Base-by-base conservation (phyloP, 2,797 vertebrate species). In the Varecia variegata region DNA sequence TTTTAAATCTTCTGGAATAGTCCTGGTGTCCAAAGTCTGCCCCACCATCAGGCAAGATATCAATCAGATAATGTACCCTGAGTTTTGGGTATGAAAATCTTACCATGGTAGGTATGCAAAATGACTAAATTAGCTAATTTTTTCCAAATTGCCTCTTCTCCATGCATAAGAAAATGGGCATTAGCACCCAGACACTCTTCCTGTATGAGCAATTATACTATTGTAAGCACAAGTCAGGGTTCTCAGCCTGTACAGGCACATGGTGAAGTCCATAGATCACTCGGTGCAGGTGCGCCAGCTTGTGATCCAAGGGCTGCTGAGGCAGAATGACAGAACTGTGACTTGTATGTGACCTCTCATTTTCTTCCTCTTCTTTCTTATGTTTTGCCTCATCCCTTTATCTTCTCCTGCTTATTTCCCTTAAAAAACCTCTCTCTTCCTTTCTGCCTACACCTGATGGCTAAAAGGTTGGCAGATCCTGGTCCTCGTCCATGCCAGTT, bases 1-100 rank as follows among this genome's bases (percentile, higher is more conserved):
- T 82, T 86, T 93, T 52, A 89, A 96, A 67, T 70, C 65, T 60
- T 92, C 50, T 93, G 32, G 9, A 91, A 54, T 30, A 67, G 10
- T 71, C 38, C 38, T 73, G 25, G 43, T 32, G 67, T 11, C 23
- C 30, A 67, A 10, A 73, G 35, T 50, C 10, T 40, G 32, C 73
- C 7, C 27, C 2, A 5, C 35, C 2, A 5, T 86, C 5, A 77
- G 25, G 18, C 25, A 9, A 6, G 6, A 45, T 54, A 60, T 47
- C 25, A 86, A 74, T 68, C 43, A 92, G 52, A 82, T 35, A 65
- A 73, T 27, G 30, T 20, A 5, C 20, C 40, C 43, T 83, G 20
- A 79, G 17, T 94, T 38, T 67, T 2, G 8, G 21, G 20, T 82
- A 47, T 52, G 21, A 73, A 90, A 76, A 52, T 76, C 43, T 88